A percentile compares a stretch with the other conserved stretches of the same genome.
These are phyloP conservation scores for Caenorhabditis becei DNA, from an alignment of 2,888 invertebrate species.

Conservation along the genomic window DNA sequence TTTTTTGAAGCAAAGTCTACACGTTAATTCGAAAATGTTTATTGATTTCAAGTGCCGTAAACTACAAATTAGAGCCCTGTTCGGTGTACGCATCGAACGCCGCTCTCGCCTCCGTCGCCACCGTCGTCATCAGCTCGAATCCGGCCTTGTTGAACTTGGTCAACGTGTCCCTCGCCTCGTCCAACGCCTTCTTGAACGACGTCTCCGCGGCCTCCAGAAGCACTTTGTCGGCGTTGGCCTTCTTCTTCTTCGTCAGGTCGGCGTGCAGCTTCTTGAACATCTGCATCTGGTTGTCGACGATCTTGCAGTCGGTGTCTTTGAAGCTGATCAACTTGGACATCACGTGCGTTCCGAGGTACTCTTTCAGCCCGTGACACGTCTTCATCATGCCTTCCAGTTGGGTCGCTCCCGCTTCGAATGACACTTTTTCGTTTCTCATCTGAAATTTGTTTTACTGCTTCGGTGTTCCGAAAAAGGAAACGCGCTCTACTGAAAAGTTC, in stretches of 20 bases:
- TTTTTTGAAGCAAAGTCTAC: too few relatives aligned
- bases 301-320: constrained; percentile 16
- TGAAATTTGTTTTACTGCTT: too few relatives aligned
- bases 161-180: constrained; percentile 15
- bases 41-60: background rate
- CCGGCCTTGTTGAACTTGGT: constrained; percentile 11
- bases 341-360: background rate
- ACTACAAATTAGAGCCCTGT: constrained; percentile 1
- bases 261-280: constrained; percentile 8
- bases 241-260: constrained; percentile 13
- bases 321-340: constrained; percentile 6
- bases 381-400: constrained; percentile 10
- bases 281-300: constrained; percentile 11
- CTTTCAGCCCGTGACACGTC: constrained; percentile 12
- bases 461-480: too few relatives aligned
- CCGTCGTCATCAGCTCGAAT: background rate
- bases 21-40: background rate
- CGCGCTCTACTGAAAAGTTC: too few relatives aligned
- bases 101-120: background rate
- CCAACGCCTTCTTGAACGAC: constrained; percentile 18
- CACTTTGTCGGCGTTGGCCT: constrained; percentile 10
- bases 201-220: constrained; percentile 11
- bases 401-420: background rate
- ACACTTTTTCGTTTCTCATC: constrained; percentile 5
- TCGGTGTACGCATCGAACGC: background rate